These are phyloP conservation scores for Cinclus mexicanus DNA, from an alignment of 2,113 vertebrate genomes.

Conservation along the genomic window DNA sequence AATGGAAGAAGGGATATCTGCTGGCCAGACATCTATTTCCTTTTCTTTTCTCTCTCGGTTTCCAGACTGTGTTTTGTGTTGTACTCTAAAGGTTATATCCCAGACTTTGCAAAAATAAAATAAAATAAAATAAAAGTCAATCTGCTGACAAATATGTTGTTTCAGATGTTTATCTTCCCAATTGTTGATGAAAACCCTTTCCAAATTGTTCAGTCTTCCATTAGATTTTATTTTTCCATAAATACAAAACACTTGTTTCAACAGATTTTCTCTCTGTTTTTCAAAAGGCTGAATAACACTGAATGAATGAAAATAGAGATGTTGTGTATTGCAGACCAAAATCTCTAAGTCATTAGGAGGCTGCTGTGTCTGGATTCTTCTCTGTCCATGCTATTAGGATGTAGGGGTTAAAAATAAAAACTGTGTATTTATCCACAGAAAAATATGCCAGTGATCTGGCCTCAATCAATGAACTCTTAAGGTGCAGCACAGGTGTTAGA, in stretches of 20 bases:
- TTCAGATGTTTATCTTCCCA: not conserved
- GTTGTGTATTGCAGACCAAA: not conserved
- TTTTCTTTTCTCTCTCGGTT: not conserved
- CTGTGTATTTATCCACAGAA: not conserved
- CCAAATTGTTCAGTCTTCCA: not conserved
- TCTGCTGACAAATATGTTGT: not conserved
- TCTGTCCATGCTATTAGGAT: not conserved
- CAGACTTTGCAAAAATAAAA: not conserved
- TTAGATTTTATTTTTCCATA: not conserved
- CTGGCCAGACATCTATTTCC: not conserved
- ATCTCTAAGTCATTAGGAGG: not conserved
- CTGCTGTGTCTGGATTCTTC: not conserved
- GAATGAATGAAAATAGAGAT: not conserved
- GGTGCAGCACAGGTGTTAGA: not conserved
- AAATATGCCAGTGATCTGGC: not conserved
- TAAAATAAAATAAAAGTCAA: not conserved
- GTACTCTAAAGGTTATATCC: not conserved
- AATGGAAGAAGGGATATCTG: not conserved
- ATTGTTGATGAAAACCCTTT: not conserved
- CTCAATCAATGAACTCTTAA: not conserved
- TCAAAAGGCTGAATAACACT: not conserved
- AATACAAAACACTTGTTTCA: not conserved
- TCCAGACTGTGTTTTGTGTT: not conserved
- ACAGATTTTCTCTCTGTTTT: not conserved
- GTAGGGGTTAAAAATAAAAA: not conserved